phyloP scores from a whole-genome alignment of 2,113 vertebrate genomes.

The Spea bombifrons region DNA sequence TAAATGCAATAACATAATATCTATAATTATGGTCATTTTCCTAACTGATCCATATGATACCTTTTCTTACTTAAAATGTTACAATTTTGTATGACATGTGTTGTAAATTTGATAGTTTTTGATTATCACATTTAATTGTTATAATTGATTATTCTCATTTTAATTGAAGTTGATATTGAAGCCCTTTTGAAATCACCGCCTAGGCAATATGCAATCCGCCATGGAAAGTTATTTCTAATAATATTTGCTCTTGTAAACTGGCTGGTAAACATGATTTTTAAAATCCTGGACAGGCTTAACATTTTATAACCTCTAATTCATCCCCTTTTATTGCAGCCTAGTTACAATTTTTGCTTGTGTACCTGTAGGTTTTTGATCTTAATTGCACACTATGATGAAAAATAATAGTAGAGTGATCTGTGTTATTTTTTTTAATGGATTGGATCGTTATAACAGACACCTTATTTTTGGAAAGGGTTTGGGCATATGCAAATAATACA shows the following conservation, averaged over 20 bases:
- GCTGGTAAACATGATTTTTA: constrained; percentile 31
- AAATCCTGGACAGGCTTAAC: constrained; percentile 14
- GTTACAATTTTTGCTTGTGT: constrained; percentile 1
- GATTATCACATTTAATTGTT: constrained; percentile 40
- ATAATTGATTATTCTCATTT: constrained; percentile 36
- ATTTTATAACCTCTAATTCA: constrained; percentile 20
- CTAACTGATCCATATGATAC: no score
- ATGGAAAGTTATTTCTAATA: constrained; percentile 23
- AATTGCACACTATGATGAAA: no score
- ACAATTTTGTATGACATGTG: no score
- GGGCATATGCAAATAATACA: not conserved
- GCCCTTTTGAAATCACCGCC: constrained; percentile 34
- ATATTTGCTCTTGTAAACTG: constrained; percentile 26
- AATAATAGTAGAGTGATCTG: no score
- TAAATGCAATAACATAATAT: no score
- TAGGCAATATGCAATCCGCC: constrained; percentile 35
- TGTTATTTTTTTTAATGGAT: no score
- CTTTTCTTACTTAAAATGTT: no score
- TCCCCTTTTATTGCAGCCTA: not conserved
- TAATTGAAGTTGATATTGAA: constrained; percentile 43
- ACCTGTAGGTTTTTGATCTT: constrained; percentile 2
- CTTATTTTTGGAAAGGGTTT: no score
- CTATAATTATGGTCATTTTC: no score
- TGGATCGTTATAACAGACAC: no score
- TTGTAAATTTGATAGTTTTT: constrained; percentile 32